Percentiles rank a stretch among this genome's conserved stretches.
These are phyloP conservation scores for Drosophila kuntzei DNA, from an alignment of 2,888 invertebrate genomes.

Conservation along the genomic window DNA sequence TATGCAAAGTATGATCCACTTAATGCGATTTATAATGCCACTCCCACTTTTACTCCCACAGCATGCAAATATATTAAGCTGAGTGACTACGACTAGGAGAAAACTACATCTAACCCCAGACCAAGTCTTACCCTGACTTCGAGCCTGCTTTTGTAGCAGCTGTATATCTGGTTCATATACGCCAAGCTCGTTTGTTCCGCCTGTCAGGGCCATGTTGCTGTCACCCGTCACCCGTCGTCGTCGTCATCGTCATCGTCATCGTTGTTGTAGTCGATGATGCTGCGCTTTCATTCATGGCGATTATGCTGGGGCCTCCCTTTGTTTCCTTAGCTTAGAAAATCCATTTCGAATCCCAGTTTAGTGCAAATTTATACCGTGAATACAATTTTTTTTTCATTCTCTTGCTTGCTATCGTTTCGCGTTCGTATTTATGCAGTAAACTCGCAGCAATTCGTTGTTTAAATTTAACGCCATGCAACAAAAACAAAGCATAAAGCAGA, in stretches of 20 bases:
- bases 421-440: conserved; percentile 51
- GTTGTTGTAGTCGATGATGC: conserved; percentile 66
- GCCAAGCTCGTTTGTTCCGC: conserved; percentile 76
- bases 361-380: conserved; percentile 79
- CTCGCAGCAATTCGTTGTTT: conserved; percentile 55
- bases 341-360: conserved; percentile 80
- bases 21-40: conserved; percentile 80
- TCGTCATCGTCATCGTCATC: conserved; percentile 25
- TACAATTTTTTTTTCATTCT: conserved; percentile 13
- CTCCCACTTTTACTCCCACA: conserved; percentile 19
- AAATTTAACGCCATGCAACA: conserved; percentile 69
- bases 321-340: conserved; percentile 74
- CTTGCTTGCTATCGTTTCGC: conserved; percentile 10
- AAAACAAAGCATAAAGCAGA: conserved; percentile 12
- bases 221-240: conserved; percentile 58
- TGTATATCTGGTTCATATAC: conserved; percentile 55
- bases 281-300: conserved; percentile 79
- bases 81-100: conserved; percentile 40
- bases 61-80: conserved; percentile 67
- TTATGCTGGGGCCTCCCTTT: conserved; percentile 72
- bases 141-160: conserved; percentile 35
- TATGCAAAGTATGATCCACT: conserved; percentile 83
- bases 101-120: conserved; percentile 34
- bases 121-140: neutral
- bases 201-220: conserved; percentile 67